Base-by-base conservation (phyloP, 2,113 vertebrate species). In the Psittacula cyanocephala region DNA sequence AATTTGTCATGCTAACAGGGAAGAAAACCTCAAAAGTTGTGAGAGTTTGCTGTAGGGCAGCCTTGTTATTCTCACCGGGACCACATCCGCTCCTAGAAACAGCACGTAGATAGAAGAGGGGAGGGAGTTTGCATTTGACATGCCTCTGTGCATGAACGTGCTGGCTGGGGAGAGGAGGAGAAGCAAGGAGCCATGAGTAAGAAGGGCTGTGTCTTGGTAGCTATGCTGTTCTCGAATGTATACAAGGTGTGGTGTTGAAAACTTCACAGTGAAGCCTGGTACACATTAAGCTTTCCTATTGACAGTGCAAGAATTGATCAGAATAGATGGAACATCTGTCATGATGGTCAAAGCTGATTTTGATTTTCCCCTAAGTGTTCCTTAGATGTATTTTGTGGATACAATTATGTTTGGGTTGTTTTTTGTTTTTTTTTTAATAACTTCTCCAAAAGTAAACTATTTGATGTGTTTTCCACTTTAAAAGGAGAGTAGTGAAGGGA, bases 151-250 rank as follows among this genome's bases (percentile, higher is more conserved):
- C 29, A 5, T 2, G 4, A 33, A 13, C 1, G 5, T 31, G 63
- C 84, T 52, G 68, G 28, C 52, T 46, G 41, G 31, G 35, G 41
- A 35, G 27, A 39, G 9, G 16, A 25, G 50, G 55, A 25, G 5
- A 10, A 20, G 33, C 60, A 16, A 3, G 68, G 41, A 75, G 63
- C 57, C 13, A 31, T 6, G 59, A 49, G 31, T 4, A 17, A 37
- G 72, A 33, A n/a, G 57, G 4, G 0, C 24, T 20, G 35, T 0
- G 0, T 24, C n/a, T 0, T 3, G 25, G 62, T 20, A 37, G 46
- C 68, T 52, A 1, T 9, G 78, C 19, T 20, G 29, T 16, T 8
- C 17, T 6, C 10, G 10, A 20, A 2, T 60, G 22, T n/a, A 27
- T 37, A 6, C n/a, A 50, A 17, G 19, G 25, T 18, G 31, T 23